Evolutionary conservation across 2,888 invertebrate species (phyloP).

Genomic region (Drosophila peninsularis): DNA sequence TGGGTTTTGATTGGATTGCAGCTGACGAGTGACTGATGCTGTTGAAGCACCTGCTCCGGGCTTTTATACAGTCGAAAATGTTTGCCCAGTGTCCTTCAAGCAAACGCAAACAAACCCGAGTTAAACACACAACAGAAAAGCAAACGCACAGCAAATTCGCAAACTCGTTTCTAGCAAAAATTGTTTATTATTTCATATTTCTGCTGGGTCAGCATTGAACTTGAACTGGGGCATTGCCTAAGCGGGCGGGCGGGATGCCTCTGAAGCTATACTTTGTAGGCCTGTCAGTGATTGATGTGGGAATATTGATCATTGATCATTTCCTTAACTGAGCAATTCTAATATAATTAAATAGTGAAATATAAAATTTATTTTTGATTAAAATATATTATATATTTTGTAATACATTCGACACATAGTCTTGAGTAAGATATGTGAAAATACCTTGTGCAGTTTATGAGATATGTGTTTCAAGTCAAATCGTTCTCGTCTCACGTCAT

Average conservation of each 20-base stretch:
- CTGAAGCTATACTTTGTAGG: neutral
- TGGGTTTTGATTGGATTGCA: conserved; percentile 26
- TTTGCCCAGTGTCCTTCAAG: conserved; percentile 64
- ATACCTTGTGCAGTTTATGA: no score
- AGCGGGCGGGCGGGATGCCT: neutral
- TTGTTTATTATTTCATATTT: neutral
- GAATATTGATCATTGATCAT: neutral
- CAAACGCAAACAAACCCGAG: conserved; percentile 24
- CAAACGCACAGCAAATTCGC: conserved; percentile 45
- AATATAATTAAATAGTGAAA: no score
- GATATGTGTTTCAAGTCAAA: no score
- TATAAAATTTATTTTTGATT: no score
- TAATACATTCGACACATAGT: no score
- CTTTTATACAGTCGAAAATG: conserved; percentile 57
- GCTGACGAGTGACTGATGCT: conserved; percentile 66
- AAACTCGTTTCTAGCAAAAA: conserved; percentile 57
- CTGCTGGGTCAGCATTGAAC: conserved; percentile 66
- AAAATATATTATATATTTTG: neutral
- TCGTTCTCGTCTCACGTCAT: neutral
- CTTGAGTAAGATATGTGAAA: no score
- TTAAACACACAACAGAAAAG: conserved; percentile 25
- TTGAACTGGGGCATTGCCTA: conserved; percentile 62
- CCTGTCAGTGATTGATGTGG: neutral
- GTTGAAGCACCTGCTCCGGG: conserved; percentile 17
- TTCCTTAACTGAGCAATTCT: neutral